Percentiles rank a stretch among this genome's conserved stretches.
These are phyloP conservation scores for Bradypus variegatus DNA, from an alignment of 2,797 vertebrate species.

Conservation along the genomic window DNA sequence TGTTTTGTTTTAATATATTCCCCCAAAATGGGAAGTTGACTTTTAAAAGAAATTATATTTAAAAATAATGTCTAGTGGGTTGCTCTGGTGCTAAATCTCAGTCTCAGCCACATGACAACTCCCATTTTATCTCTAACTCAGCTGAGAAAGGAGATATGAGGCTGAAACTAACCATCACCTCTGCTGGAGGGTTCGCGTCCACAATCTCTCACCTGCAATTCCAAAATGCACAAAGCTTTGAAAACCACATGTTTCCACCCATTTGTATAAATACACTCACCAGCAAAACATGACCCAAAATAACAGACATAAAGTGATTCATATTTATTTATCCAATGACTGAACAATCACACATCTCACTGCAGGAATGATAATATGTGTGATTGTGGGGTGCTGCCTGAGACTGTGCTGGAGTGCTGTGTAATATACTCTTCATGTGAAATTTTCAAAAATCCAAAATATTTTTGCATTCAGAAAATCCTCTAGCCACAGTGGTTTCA, in stretches of 20 bases:
- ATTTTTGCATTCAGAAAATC: slow-evolving; percentile 14
- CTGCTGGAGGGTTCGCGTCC: background rate
- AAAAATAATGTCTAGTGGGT: background rate
- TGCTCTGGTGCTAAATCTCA: background rate
- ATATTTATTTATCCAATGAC: background rate
- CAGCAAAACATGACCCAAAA: background rate
- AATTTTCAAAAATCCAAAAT: background rate
- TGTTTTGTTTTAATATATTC: background rate
- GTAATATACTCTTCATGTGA: background rate
- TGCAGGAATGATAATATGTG: background rate
- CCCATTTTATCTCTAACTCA: background rate
- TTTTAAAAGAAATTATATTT: too few relatives aligned
- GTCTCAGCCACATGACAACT: background rate
- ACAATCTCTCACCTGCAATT: background rate
- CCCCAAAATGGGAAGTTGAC: background rate
- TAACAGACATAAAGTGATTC: background rate
- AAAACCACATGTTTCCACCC: background rate
- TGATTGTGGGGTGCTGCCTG: background rate
- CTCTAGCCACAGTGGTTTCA: background rate
- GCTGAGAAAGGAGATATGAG: background rate
- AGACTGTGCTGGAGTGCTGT: background rate
- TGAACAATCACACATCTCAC: background rate
- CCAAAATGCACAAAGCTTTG: background rate
- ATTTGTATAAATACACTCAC: background rate
- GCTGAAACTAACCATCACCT: background rate